Evolutionary conservation across 2,888 invertebrate genomes (phyloP), one percentile per base, ranked within the genome.

Genomic region (Dichetophora obliterata): DNA sequence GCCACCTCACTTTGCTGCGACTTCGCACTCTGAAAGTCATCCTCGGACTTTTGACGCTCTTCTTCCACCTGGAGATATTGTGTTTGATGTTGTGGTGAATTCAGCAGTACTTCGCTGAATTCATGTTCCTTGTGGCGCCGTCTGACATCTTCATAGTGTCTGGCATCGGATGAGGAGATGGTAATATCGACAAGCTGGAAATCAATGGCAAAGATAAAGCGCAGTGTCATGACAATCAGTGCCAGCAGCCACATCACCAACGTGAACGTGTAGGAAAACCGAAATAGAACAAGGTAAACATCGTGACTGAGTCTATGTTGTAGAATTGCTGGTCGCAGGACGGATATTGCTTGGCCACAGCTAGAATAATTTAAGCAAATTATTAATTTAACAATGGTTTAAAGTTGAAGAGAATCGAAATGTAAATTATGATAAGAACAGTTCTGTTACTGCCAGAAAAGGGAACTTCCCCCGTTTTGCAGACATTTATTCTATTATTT

Each of bases 21-120:
- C 79, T 87, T 87, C 77, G 87, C 86, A 76, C 88, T 87, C 75
- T 87, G 87, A 71, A 84, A 87, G 76, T 87, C 86, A 5, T 87
- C 86, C 75, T 87, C 88, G 3, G 86, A 87, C 54, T 81, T 82
- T 11, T 84, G 81, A 8, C 82, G 80, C 37, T 78, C 81, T 24
- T 78, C 70, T 8, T 63, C 65, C 5, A 57, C 24, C 11, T 50
- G 65, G 3, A 72, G 27, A 8, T 69, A 27, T 3, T 52, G 70
- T 37, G 59, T 72, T n/a, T 78, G 75, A 37, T 81, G 81, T 72
- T 81, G 77, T 0, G 87, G 86, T 31, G 83, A 82, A 27, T 77
- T 59, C 71, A 86, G 79, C 34, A 82, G 79, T 63, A 85, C 81
- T 31, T 84, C 81, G 9, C 76, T 78, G 76, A 82, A 81, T 65